Evolutionary conservation across 2,113 vertebrate species (phyloP), one percentile per base, ranked within the genome.

Genomic region (Xenus cinereus): DNA sequence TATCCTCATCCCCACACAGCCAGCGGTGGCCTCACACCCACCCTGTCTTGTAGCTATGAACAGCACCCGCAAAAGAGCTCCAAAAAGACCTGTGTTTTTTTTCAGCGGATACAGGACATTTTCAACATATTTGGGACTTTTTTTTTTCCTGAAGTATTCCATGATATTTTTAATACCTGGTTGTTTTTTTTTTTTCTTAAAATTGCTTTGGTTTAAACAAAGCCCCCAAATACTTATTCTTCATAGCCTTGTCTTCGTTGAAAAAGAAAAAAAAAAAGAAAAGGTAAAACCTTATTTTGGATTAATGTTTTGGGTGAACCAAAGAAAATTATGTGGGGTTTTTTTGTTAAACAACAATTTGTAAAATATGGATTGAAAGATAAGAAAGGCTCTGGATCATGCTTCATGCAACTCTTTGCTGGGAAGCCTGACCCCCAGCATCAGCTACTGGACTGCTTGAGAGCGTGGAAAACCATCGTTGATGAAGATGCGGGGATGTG

Each of bases 391-490:
- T 81, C 48, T 3, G 5, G 54, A 18, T 84, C 33, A 13, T 53
- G 26, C 77, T 62, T 80, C 45, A 71, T 59, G 37, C 7, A 7
- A 7, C 8, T 45, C 30, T 21, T 4, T 14, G 16, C 41, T 48
- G 39, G 21, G 35, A 75, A 79, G 43, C 8, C 46, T 64, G 46
- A 80, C 9, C 46, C 54, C 37, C 75, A 71, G 13, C 12, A 2
- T 1, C 2, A 2, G 23, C 63, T 73, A 5, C 27, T 22, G 53
- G 41, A 51, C 77, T 73, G 39, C 74, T 50, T 11, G 4, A 30
- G 54, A 69, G 21, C 0, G 0, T 50, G 68, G 73, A 57, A 50
- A 43, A 16, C 37, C 14, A 3, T 35, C 32, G 3, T 0, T 12
- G 73, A 59, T 30, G 68, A 46, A 35, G 54, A 1, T 8, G 66